Evolutionary conservation across 2,113 vertebrate genomes (phyloP).

Genomic region (Tychaedon coryphoeus): DNA sequence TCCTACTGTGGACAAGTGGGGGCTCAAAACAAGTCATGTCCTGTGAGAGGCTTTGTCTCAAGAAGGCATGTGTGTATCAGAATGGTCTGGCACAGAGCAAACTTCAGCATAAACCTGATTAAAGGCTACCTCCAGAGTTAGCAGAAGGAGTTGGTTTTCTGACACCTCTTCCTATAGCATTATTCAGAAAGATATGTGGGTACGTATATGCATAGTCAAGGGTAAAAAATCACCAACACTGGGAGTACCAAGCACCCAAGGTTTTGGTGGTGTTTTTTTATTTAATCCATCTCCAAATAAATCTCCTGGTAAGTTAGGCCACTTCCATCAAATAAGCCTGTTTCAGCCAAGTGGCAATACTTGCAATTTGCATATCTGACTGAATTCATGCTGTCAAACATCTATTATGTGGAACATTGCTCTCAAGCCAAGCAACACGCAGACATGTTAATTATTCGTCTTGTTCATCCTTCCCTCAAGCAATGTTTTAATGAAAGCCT

Average conservation of each 20-base stretch:
- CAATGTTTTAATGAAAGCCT: slow-evolving; percentile 29
- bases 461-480: slow-evolving; percentile 29
- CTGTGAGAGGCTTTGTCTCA: neutral
- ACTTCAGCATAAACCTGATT: neutral
- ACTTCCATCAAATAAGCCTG: neutral
- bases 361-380: neutral
- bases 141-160: neutral
- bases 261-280: neutral
- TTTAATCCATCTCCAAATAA: neutral
- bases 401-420: neutral
- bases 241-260: neutral
- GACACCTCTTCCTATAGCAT: neutral
- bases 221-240: neutral
- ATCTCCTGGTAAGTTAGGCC: neutral
- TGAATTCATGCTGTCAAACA: neutral
- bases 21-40: neutral
- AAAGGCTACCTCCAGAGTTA: neutral
- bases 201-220: neutral
- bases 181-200: neutral
- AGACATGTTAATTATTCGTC: neutral
- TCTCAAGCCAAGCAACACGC: neutral
- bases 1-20: neutral
- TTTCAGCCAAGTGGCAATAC: neutral
- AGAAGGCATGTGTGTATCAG: neutral
- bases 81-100: neutral